Evolutionary conservation across 2,888 invertebrate species (phyloP).

Genomic region (Sphaerophoria rueppellii): DNA sequence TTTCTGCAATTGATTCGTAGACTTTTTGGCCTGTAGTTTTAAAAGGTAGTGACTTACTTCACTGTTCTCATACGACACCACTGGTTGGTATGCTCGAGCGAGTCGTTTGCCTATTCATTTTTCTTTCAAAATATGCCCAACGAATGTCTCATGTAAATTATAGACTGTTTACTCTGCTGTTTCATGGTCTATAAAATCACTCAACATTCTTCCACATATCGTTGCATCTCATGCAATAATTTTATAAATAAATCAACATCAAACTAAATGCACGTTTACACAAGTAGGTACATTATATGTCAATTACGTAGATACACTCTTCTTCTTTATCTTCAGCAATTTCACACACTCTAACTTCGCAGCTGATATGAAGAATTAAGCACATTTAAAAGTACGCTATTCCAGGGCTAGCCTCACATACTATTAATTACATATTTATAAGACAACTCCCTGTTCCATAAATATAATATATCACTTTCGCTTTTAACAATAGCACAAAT

Average conservation of each 20-base stretch:
- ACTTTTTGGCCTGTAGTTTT: no score
- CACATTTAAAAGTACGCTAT: no score
- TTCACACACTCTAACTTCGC: not conserved
- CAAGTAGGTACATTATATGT: not conserved
- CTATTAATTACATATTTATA: no score
- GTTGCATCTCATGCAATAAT: slow-evolving; percentile 49
- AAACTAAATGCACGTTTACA: slow-evolving; percentile 13
- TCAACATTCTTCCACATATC: slow-evolving; percentile 43
- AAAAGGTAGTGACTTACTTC: no score
- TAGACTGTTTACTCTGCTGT: slow-evolving; percentile 42
- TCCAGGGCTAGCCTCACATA: no score
- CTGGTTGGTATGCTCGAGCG: slow-evolving; percentile 35
- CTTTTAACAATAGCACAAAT: slow-evolving; percentile 15
- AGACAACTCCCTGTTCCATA: no score
- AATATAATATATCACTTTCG: slow-evolving; percentile 51
- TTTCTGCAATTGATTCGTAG: no score
- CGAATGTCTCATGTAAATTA: slow-evolving; percentile 31
- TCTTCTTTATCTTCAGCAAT: not conserved
- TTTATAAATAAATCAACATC: slow-evolving; percentile 69
- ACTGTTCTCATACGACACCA: not conserved
- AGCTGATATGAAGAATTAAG: no score
- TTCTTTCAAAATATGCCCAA: not conserved
- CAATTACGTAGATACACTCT: not conserved
- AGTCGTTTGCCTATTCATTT: not conserved
- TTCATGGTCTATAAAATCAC: slow-evolving; percentile 70